A percentile compares a stretch with the other conserved stretches of the same genome.
These are phyloP conservation scores for Pygoscelis adeliae DNA, from an alignment of 2,113 vertebrate species.

Conservation along the genomic window DNA sequence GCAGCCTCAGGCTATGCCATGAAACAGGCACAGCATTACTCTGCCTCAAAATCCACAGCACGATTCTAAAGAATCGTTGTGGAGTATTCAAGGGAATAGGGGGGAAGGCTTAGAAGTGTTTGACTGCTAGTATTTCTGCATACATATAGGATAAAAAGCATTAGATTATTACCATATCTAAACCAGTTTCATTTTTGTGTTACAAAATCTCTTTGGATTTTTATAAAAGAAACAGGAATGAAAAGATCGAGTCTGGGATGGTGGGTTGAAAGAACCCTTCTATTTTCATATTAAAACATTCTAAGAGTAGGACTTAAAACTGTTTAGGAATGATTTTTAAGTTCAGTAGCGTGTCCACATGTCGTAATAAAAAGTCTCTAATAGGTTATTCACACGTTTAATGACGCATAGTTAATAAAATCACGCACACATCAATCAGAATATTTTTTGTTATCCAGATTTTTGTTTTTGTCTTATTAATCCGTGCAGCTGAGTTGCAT, in stretches of 20 bases:
- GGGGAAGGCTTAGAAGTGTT: constrained; percentile 48
- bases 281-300: neutral
- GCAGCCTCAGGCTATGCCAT: constrained; percentile 70
- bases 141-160: constrained; percentile 63
- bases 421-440: neutral
- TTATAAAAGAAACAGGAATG: constrained; percentile 16
- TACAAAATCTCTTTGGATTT: constrained; percentile 61
- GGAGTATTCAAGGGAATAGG: constrained; percentile 16
- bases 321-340: neutral
- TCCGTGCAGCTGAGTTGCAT: neutral
- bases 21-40: constrained; percentile 40
- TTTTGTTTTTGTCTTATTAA: neutral
- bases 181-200: constrained; percentile 47
- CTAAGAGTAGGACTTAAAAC: neutral
- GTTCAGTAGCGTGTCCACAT: neutral
- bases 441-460: neutral
- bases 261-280: neutral
- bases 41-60: constrained; percentile 61
- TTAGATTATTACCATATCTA: constrained; percentile 72
- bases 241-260: neutral
- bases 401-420: neutral
- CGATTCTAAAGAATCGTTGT: constrained; percentile 51
- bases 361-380: neutral
- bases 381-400: neutral
- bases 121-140: constrained; percentile 65